Evolutionary conservation across 2,797 vertebrate genomes (phyloP).

Genomic region (Coregonus ussuriensis): DNA sequence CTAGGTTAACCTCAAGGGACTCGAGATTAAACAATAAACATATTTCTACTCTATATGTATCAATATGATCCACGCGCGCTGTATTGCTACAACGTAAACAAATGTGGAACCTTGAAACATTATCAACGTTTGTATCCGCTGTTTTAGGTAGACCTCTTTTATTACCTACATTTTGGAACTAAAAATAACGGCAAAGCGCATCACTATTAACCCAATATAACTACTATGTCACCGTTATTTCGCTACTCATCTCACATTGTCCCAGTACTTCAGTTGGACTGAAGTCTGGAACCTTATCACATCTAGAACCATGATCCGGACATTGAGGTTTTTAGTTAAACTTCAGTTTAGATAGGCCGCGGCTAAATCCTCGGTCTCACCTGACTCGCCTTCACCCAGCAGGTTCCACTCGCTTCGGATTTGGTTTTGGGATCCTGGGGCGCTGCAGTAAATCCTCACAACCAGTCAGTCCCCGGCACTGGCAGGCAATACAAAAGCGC

Average conservation of each 20-base stretch:
- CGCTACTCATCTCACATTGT: not conserved
- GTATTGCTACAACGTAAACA: slow-evolving; percentile 1
- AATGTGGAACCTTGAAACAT: not conserved
- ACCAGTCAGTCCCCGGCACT: slow-evolving; percentile 55
- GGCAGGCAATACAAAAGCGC: slow-evolving; percentile 55
- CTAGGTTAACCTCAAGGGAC: slow-evolving; percentile 51
- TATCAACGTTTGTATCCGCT: not conserved
- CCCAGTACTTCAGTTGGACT: not conserved
- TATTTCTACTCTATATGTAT: slow-evolving; percentile 14
- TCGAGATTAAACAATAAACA: slow-evolving; percentile 54
- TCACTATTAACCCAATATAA: slow-evolving; percentile 7
- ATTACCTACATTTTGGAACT: slow-evolving; percentile 12
- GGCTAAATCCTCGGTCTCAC: slow-evolving; percentile 57
- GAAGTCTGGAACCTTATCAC: not conserved
- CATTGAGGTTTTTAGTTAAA: slow-evolving; percentile 18
- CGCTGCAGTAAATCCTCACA: slow-evolving; percentile 56
- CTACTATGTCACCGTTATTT: slow-evolving; percentile 12
- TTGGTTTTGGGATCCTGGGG: slow-evolving; percentile 53
- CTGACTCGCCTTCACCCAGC: slow-evolving; percentile 57
- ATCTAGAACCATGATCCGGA: not conserved
- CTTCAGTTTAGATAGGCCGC: slow-evolving; percentile 45
- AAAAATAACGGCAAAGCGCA: slow-evolving; percentile 12
- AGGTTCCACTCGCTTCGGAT: slow-evolving; percentile 59
- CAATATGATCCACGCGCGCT: not conserved
- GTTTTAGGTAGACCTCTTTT: not conserved